phyloP scores from a whole-genome alignment of 2,113 vertebrate species.

The Numida meleagris region DNA sequence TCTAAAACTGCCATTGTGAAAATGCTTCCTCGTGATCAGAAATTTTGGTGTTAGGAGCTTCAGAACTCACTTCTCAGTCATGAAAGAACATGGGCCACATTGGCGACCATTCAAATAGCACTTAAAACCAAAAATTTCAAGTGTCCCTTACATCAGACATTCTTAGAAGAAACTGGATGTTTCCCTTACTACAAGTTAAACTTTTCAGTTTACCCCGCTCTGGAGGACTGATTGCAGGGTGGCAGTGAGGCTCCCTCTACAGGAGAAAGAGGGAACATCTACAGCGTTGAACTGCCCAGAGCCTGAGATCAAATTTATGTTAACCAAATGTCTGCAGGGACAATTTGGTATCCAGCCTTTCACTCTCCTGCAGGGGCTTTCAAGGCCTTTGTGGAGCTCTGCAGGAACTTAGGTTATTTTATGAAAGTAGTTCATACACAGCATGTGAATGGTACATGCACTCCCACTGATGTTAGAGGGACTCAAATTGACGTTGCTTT shows the following conservation, averaged over 20 bases:
- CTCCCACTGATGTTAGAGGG: background rate
- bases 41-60: background rate
- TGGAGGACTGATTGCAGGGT: background rate
- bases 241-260: constrained; percentile 2
- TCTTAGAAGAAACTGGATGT: background rate
- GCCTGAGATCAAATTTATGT: background rate
- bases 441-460: background rate
- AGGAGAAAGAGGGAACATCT: background rate
- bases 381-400: background rate
- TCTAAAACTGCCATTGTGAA: background rate
- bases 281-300: background rate
- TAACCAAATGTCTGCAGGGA: background rate
- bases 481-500: background rate
- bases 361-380: background rate
- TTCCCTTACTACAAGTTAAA: background rate
- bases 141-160: background rate
- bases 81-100: background rate
- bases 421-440: background rate
- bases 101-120: background rate
- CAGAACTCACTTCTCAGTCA: background rate
- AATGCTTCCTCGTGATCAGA: background rate
- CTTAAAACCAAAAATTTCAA: background rate
- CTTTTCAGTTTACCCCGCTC: background rate
- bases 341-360: background rate
- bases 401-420: background rate